Evolutionary conservation across 2,797 vertebrate species (phyloP), one percentile per base, ranked within the genome.

Genomic region (Lepilemur septentrionalis): DNA sequence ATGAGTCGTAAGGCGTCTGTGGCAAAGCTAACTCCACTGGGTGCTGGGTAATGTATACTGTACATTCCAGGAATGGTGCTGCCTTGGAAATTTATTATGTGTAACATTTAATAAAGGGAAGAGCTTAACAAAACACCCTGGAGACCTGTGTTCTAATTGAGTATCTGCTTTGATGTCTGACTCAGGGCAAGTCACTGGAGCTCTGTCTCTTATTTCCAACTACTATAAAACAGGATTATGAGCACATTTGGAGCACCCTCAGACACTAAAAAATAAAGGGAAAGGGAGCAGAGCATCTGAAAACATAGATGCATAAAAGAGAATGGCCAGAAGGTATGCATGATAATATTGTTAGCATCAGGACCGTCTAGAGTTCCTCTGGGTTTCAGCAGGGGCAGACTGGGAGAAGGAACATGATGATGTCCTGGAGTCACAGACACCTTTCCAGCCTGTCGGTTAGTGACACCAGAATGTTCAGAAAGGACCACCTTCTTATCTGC

Each of bases 71-170:
- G 65, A 90, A 90, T 90, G 89, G 65, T 0, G 43, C 90, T 96
- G 92, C 92, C 94, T 96, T 87, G 90, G 84, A 97, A 97, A 97
- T 98, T 98, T 98, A 97, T 97, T 95, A 97, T 82, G 97, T 98
- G 97, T 95, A 97, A 98, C 90, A 95, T 98, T 98, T 97, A 97
- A 97, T 98, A 97, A 98, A 97, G 92, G 90, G 97, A 97, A 96
- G 97, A 96, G 93, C 89, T 97, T 96, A 93, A 92, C 93, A 93
- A 96, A 94, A 95, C 92, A 96, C 97, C 89, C 95, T 52, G 73
- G 94, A 97, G 96, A 97, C 86, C 43, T 72, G 67, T 23, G 8
- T 97, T 95, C 91, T 97, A 97, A 98, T 91, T 97, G 97, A 93
- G 78, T 92, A 89, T 95, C 88, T 65, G 59, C 97, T 98, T 97